Evolutionary conservation across 2,888 invertebrate species (phyloP).

Genomic region (Temnothorax unifasciatus): DNA sequence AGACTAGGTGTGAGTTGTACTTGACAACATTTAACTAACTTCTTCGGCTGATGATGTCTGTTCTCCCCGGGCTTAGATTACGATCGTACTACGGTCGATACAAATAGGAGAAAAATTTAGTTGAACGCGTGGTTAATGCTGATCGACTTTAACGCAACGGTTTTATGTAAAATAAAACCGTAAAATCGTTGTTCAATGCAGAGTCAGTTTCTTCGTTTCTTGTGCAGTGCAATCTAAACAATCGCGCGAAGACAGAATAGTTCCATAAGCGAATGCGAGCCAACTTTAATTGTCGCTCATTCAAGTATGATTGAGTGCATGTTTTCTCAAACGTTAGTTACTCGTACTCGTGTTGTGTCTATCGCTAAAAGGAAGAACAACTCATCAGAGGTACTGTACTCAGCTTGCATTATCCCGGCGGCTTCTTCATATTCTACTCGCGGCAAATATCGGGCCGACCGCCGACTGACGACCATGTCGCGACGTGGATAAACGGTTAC

Average conservation of each 20-base stretch:
- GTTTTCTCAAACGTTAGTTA: slow-evolving; percentile 30
- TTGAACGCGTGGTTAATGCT: background rate
- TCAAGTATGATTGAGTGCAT: slow-evolving; percentile 40
- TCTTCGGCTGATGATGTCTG: background rate
- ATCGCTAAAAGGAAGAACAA: slow-evolving; percentile 16
- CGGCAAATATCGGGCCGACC: slow-evolving; percentile 34
- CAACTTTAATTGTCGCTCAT: slow-evolving; percentile 38
- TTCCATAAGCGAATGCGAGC: background rate
- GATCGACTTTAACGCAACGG: background rate
- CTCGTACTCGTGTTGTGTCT: slow-evolving; percentile 23
- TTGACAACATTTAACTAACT: slow-evolving; percentile 14
- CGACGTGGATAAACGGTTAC: slow-evolving; percentile 42
- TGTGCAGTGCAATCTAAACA: background rate
- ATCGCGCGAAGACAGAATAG: background rate
- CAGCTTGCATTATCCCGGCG: slow-evolving; percentile 19
- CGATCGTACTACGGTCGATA: too few relatives aligned
- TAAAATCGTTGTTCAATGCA: slow-evolving; percentile 10
- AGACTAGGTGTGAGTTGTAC: slow-evolving; percentile 11
- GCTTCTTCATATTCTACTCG: slow-evolving; percentile 21
- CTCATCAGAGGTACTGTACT: slow-evolving; percentile 35
- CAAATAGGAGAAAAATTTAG: slow-evolving; percentile 4
- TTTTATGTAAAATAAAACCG: background rate
- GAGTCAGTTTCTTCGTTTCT: background rate
- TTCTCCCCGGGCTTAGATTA: background rate
- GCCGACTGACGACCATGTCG: slow-evolving; percentile 26